Evolutionary conservation across 2,113 vertebrate genomes (phyloP).

Genomic region (Melospiza melodia): DNA sequence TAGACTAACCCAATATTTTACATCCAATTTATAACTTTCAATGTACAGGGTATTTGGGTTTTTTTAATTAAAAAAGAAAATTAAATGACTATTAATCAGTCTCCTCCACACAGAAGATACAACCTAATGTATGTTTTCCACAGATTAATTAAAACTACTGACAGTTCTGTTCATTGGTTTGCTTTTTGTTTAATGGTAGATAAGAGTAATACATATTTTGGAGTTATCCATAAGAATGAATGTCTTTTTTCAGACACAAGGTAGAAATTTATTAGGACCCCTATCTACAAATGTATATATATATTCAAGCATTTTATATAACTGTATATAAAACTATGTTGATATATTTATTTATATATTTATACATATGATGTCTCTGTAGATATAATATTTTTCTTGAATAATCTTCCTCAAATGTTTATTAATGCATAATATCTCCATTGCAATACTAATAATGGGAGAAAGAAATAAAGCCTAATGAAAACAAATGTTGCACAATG

Average conservation of each 20-base stretch:
- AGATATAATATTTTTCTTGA: neutral
- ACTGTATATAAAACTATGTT: neutral
- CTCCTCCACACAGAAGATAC: neutral
- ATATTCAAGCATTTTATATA: neutral
- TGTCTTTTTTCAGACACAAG: neutral
- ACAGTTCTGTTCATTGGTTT: neutral
- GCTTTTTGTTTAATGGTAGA: neutral
- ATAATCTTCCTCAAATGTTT: neutral
- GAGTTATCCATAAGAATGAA: neutral
- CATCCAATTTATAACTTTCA: neutral
- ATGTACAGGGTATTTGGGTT: accelerated
- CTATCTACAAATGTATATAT: neutral
- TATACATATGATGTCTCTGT: neutral
- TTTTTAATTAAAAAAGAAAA: neutral
- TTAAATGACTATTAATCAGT: neutral
- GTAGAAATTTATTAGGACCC: neutral
- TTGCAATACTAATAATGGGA: neutral
- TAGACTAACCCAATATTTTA: neutral
- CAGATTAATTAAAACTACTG: neutral
- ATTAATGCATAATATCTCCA: neutral
- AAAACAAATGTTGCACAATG: neutral
- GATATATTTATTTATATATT: neutral
- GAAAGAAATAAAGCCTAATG: neutral
- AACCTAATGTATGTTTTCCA: neutral
- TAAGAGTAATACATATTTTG: neutral